Evolutionary conservation across 2,797 vertebrate species (phyloP), one percentile per base, ranked within the genome.

Genomic region (Sebastolobus alascanus): DNA sequence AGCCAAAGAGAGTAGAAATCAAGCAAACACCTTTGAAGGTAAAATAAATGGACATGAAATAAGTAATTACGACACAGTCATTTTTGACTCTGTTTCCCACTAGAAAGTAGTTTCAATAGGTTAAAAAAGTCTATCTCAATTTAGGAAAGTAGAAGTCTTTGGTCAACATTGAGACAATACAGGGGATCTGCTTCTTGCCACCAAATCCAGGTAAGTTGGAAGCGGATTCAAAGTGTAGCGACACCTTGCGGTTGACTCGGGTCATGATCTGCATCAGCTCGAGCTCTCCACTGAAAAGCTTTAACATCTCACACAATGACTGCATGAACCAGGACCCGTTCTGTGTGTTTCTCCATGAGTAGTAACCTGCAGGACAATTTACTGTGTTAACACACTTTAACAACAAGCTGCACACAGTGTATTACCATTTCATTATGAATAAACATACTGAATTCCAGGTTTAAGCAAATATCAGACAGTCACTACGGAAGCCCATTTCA

Each of bases 271-370:
- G 97, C 96, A 98, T 93, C 35, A 99, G 93, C 79, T 99, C 98
- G 68, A 98, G 95, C 5, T 96, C 75, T 25, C 69, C 66, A 1
- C 89, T 87, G 0, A 96, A 73, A 0, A 43, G 83, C 7, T 63
- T 84, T 83, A 99, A 69, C 94, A 96, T 93, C 6, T 95, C 87
- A 56, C 97, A 98, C 14, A 99, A 77, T 0, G 96, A 94, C 89
- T 97, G 96, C 83, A 99, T 97, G 93, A 99, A 99, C 98, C 97
- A 99, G 6, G 98, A 99, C 11, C 98, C 98, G 0, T 95, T 91
- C 56, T 4, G 1, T 0, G 94, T 90, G 84, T 98, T 99, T 86
- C 98, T 97, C 98, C 98, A 99, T 4, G 98, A 96, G 88, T 96
- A 98, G 91, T 98, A 99, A 37, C 98, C 97, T 99, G 85, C 11